Evolutionary conservation across 35 echinoderm and acorn worm species (phyloP), one percentile per base, ranked within the genome.

Genomic region (Acanthaster planci): DNA sequence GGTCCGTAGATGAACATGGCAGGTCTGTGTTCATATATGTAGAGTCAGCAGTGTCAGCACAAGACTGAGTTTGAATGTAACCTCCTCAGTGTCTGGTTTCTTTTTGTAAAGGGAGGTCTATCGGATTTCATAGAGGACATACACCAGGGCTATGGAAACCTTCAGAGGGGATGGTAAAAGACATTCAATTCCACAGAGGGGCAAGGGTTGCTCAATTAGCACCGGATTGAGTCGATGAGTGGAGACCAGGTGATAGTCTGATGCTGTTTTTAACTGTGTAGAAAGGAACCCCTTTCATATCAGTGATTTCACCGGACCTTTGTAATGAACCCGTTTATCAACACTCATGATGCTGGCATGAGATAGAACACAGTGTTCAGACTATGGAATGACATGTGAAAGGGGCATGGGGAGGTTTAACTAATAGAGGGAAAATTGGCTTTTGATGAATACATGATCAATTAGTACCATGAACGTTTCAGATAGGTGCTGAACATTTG

Each of bases 321-420:
- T 26, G 22, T 72, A 72, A 72, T 72, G 64, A 72, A 72, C 64
- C 8, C 34, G 64, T 72, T 21, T 34, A 72, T 72, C 64, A 72
- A 72, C 64, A 72, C 64, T 47, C 42, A 47, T 12, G 42, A 47
- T 47, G 42, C 42, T 47, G 64, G 23, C 34, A 36, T 23, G 64
- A 72, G 64, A 72, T 72, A 72, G 26, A 47, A 47, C 42, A 47
- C 42, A 35, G 29, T 72, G 64, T 26, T 26, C 64, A 14, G 34
- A 26, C 64, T 72, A 14, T 72, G 23, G 60, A 27, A 22, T 67
- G 60, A 26, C 60, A 68, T 47, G 60, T 8, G 0, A n/a, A 64
- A 7, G 21, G 22, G 59, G 30, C 0, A 2, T 10, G 0, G 23
- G 60, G 60, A 26, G 8, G 29, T 68, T 34, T 23, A 68, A 12